phyloP scores from a whole-genome alignment of 2,888 invertebrate species.

The Rhingia rostrata region DNA sequence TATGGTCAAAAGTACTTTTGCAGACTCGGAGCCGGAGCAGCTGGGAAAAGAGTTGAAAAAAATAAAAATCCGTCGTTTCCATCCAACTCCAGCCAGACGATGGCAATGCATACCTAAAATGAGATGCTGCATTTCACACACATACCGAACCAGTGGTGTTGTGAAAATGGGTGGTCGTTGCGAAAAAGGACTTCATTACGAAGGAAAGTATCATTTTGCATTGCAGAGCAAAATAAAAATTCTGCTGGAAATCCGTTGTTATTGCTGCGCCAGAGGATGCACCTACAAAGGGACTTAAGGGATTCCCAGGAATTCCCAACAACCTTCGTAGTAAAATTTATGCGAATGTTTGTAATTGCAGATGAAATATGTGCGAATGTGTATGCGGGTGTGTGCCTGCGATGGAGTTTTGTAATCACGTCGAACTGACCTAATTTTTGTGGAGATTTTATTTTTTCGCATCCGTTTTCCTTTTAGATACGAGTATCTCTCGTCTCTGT shows the following conservation, averaged over 20 bases:
- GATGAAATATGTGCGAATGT: slow-evolving; percentile 56
- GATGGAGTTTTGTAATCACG: slow-evolving; percentile 40
- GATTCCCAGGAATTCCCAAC: slow-evolving; percentile 50
- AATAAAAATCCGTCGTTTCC: slow-evolving; percentile 34
- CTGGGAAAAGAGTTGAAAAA: slow-evolving; percentile 10
- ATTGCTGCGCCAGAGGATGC: slow-evolving; percentile 41
- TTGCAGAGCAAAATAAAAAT: slow-evolving; percentile 1
- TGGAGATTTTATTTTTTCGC: slow-evolving; percentile 9
- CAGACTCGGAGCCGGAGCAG: background rate
- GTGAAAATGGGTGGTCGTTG: slow-evolving; percentile 39
- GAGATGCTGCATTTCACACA: slow-evolving; percentile 39
- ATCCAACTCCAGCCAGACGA: slow-evolving; percentile 35
- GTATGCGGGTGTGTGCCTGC: background rate
- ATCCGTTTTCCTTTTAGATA: slow-evolving; percentile 1
- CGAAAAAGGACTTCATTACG: slow-evolving; percentile 66
- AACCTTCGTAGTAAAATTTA: slow-evolving; percentile 59
- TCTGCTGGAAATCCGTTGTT: slow-evolving; percentile 21
- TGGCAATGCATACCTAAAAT: slow-evolving; percentile 38
- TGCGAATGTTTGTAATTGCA: slow-evolving; percentile 68
- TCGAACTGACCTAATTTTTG: slow-evolving; percentile 64
- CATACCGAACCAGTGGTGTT: background rate
- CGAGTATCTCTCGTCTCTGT: slow-evolving; percentile 1
- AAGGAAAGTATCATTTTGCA: slow-evolving; percentile 55
- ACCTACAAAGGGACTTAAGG: slow-evolving; percentile 59
- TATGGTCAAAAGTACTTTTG: slow-evolving; percentile 58